Conservation (phyloP, 1,140 invertebrate species). For the Holcopasites calliopsidis region DNA sequence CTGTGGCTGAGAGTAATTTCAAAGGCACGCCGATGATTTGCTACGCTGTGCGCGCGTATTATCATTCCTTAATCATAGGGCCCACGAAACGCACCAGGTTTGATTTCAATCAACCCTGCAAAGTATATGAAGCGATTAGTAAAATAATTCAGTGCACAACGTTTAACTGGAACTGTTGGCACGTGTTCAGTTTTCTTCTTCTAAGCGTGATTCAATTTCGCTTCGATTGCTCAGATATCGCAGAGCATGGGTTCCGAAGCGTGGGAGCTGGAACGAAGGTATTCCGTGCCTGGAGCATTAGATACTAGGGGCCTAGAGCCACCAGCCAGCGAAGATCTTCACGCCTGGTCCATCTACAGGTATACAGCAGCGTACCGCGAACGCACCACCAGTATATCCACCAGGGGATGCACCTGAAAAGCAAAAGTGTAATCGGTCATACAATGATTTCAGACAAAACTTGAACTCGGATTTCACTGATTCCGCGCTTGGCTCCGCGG, state of each 20-base stretch:
- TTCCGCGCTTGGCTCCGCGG: constrained; percentile 92
- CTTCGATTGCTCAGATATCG: constrained; percentile 38
- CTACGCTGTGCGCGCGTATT: not conserved
- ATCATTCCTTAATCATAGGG: too few relatives aligned
- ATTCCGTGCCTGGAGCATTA: constrained; percentile 89
- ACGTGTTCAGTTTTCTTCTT: too few relatives aligned
- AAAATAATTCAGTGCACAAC: too few relatives aligned
- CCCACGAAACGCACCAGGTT: too few relatives aligned
- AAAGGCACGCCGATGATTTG: constrained; percentile 23
- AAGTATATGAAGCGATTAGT: too few relatives aligned
- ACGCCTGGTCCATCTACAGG: constrained; percentile 97
- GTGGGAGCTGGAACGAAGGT: constrained; percentile 87
- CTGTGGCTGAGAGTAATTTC: constrained; percentile 4
- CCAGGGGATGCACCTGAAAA: too few relatives aligned
- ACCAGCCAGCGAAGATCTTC: constrained; percentile 91
- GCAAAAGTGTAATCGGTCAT: too few relatives aligned
- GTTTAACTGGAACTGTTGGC: too few relatives aligned
- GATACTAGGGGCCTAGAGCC: constrained; percentile 82
- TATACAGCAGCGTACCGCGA: too few relatives aligned
- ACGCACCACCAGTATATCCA: too few relatives aligned
- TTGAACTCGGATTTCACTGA: constrained; percentile 97
- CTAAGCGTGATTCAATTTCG: constrained; percentile 13
- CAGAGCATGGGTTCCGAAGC: constrained; percentile 79
- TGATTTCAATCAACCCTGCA: too few relatives aligned
- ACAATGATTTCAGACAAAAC: constrained; percentile 87